Evolutionary conservation across 2,797 vertebrate genomes (phyloP).

Genomic region (Phataginus tetradactyla): DNA sequence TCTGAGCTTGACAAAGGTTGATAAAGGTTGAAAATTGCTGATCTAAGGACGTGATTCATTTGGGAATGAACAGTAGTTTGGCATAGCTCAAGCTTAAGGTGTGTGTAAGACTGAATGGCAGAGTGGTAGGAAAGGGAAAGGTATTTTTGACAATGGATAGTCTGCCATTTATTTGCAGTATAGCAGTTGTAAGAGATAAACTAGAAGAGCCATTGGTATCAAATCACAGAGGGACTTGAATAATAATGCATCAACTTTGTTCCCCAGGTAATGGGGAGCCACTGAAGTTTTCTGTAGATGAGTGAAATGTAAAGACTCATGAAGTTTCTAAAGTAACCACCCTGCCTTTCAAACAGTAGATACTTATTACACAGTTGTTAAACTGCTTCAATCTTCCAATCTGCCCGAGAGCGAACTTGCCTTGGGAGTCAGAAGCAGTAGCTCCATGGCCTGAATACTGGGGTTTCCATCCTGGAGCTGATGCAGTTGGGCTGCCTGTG

Average conservation of each 20-base stretch:
- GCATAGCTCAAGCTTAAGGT: neutral
- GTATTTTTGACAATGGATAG: neutral
- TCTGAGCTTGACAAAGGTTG: neutral
- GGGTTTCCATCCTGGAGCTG: neutral
- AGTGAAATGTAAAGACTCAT: neutral
- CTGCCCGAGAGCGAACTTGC: neutral
- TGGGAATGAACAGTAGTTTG: neutral
- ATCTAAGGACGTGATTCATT: neutral
- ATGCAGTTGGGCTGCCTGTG: neutral
- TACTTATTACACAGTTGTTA: neutral
- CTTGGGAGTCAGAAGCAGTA: fast-evolving
- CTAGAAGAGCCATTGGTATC: neutral
- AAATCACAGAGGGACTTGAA: neutral
- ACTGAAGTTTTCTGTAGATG: neutral
- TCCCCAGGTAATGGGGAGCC: neutral
- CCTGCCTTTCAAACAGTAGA: neutral
- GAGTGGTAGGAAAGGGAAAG: neutral
- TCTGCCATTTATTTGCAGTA: neutral
- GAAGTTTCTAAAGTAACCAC: neutral
- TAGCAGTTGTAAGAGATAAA: neutral
- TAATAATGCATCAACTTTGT: neutral
- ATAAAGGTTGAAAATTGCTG: neutral
- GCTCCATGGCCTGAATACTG: neutral
- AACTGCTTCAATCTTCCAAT: neutral
- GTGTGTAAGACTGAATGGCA: neutral